Evolutionary conservation across 2,888 invertebrate genomes (phyloP), one percentile per base, ranked within the genome.

Genomic region (Hyalella azteca): DNA sequence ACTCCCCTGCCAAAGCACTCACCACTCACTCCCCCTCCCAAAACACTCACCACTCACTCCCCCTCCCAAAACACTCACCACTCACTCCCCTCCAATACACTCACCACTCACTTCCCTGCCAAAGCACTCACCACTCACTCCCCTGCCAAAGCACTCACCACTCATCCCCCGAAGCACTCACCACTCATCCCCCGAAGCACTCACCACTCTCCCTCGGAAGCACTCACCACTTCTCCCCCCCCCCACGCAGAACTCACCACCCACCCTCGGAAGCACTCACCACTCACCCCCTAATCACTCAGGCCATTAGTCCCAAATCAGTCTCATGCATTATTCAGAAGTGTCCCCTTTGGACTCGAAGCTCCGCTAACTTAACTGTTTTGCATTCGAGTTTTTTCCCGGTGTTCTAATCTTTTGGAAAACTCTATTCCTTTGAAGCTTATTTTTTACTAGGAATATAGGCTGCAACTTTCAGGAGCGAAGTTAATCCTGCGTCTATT

Each of bases 271-370:
- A n/a, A n/a, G 9, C 15, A 22, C 32, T 32, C 26, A 7, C 59
- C 59, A 26, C 59, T 32, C 32, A 0, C 59, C 26, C 59, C 59
- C 59, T 59, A 59, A 59, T 59, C 59, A 59, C 59, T 59, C 29
- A 26, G 11, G 5, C 59, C 59, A 59, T 59, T 59, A 59, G 59
- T 7, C 26, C 59, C 9, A 26, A 26, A 59, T 59, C 26, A 59
- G 32, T 22, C 2, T 32, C 59, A 26, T 59, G 59, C 59, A 59
- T 59, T 59, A 59, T 59, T 59, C 59, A 59, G 9, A 5, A 5
- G 22, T 22, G 50, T 50, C 50, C 7, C 50, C 50, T 50, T 50
- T 50, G 15, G 50, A 19, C n/a, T n/a, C 22, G 50, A n/a, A n/a
- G 50, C n/a, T 50, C 50, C n/a, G 19, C 19, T 13, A 50, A 50